Percentiles rank a stretch among this genome's conserved stretches.
These are phyloP conservation scores for Tipula confusa DNA, from an alignment of 2,888 invertebrate species.

Conservation along the genomic window DNA sequence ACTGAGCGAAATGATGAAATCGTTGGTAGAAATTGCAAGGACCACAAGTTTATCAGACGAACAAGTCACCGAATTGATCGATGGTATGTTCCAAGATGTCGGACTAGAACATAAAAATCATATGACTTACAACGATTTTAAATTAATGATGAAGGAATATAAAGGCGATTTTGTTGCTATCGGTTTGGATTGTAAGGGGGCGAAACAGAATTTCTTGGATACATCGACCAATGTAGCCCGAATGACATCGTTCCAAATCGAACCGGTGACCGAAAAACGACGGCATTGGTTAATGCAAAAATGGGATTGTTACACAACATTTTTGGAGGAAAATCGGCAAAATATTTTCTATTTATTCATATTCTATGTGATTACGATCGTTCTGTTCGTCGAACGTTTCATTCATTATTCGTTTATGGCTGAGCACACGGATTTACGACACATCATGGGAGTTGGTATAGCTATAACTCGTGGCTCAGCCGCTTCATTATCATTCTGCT, in stretches of 20 bases:
- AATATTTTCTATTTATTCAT: conserved; percentile 93
- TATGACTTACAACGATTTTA: conserved; percentile 86
- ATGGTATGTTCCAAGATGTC: conserved; percentile 91
- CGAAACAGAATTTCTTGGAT: conserved; percentile 90
- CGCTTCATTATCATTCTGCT: conserved; percentile 90
- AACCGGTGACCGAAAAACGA: conserved; percentile 68
- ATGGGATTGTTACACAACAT: conserved; percentile 85
- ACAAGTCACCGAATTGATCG: conserved; percentile 86
- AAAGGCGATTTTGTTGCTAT: conserved; percentile 94
- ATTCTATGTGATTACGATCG: conserved; percentile 91
- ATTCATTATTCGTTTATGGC: conserved; percentile 96
- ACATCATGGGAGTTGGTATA: conserved; percentile 96
- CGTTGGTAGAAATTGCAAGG: conserved; percentile 86
- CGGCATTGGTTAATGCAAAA: conserved; percentile 69
- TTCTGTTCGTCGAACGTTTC: conserved; percentile 90
- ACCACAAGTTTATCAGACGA: conserved; percentile 86
- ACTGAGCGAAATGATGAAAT: conserved; percentile 87
- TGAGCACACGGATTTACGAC: conserved; percentile 88
- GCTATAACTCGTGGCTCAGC: conserved; percentile 93
- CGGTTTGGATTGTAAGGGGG: conserved; percentile 90
- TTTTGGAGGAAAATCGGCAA: conserved; percentile 91
- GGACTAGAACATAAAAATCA: conserved; percentile 87
- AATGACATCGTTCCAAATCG: conserved; percentile 92
- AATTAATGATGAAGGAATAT: conserved; percentile 94
- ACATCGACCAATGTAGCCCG: conserved; percentile 92